Conservation (phyloP, 2,113 vertebrate genomes). For the Suncus etruscus region DNA sequence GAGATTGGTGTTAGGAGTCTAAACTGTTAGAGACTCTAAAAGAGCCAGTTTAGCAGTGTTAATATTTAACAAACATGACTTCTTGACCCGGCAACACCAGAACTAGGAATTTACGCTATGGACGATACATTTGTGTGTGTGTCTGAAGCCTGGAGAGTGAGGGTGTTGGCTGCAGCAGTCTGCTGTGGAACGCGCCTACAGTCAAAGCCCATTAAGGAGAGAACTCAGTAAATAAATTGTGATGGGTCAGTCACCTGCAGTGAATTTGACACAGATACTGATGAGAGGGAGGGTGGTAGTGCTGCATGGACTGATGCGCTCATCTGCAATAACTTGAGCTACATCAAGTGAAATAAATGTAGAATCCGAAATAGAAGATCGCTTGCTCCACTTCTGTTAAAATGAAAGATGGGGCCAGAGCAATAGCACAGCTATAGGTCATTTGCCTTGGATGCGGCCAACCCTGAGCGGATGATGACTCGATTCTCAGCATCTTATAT, state of each 20-base stretch:
- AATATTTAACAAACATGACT: neutral
- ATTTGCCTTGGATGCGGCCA: too few relatives aligned
- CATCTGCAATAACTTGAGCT: neutral
- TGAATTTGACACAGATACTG: neutral
- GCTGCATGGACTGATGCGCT: neutral
- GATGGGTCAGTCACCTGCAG: too few relatives aligned
- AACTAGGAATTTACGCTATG: neutral
- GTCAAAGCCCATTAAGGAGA: neutral
- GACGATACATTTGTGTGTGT: neutral
- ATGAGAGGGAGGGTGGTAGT: neutral
- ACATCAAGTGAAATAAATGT: neutral
- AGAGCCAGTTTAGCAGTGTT: neutral
- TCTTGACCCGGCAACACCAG: neutral
- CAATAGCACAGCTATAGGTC: too few relatives aligned
- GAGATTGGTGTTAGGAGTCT: conserved; percentile 1
- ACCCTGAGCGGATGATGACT: too few relatives aligned
- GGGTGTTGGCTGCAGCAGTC: neutral
- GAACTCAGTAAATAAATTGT: neutral
- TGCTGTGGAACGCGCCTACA: neutral
- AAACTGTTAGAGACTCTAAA: neutral
- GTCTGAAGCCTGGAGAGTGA: neutral
- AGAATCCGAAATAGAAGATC: neutral
- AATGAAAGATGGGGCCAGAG: neutral
- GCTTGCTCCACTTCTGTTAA: neutral
- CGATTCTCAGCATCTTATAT: too few relatives aligned